Evolutionary conservation across 2,797 vertebrate genomes (phyloP).

Genomic region (Rhinella marina): DNA sequence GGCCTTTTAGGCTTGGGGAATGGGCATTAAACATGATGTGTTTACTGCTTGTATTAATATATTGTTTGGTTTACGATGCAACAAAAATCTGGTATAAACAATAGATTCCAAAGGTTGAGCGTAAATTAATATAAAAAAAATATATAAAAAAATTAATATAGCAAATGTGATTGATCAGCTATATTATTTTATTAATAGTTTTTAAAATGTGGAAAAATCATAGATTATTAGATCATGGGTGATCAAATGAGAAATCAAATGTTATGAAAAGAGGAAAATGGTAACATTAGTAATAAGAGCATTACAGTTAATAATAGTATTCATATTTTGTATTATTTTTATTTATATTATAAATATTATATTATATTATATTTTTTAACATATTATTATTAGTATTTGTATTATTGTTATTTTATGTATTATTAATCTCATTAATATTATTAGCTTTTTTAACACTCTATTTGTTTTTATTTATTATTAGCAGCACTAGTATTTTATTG

Average conservation of each 20-base stretch:
- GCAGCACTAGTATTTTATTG: too few relatives aligned
- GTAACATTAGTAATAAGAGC: not conserved
- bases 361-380: too few relatives aligned
- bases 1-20: constrained; percentile 91
- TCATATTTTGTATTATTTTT: not conserved
- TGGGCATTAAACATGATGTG: constrained; percentile 88
- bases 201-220: not conserved
- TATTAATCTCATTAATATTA: too few relatives aligned
- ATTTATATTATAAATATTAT: too few relatives aligned
- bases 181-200: too few relatives aligned
- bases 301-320: not conserved
- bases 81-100: not conserved
- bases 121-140: not conserved
- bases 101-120: not conserved
- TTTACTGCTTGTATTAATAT: constrained; percentile 1
- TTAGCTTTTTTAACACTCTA: too few relatives aligned
- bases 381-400: too few relatives aligned
- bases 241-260: not conserved
- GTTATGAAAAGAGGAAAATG: too few relatives aligned
- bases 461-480: not conserved
- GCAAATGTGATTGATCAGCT: not conserved
- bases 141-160: too few relatives aligned
- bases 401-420: too few relatives aligned
- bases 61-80: not conserved
- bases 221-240: not conserved